Evolutionary conservation across 2,888 invertebrate genomes (phyloP).

Genomic region (Drosophila leonis): DNA sequence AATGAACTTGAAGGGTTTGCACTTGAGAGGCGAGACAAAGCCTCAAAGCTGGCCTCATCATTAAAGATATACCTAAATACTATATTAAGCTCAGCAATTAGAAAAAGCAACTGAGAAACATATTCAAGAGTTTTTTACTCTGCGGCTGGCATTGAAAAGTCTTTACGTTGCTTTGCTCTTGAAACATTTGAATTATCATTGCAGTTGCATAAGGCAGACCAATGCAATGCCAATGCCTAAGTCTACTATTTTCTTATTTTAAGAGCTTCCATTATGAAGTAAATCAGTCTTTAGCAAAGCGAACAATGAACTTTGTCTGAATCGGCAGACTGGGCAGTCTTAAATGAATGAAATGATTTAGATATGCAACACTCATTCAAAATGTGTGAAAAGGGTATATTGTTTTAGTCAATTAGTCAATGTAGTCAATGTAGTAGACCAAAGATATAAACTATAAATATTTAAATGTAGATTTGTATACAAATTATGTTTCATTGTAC

Average conservation of each 20-base stretch:
- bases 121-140: background rate
- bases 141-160: slow-evolving; percentile 26
- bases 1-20: slow-evolving; percentile 43
- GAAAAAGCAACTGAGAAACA: background rate
- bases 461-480: no score
- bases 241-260: background rate
- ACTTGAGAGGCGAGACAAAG: background rate
- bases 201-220: slow-evolving; percentile 23
- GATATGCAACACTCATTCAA: background rate
- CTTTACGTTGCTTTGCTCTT: slow-evolving; percentile 15
- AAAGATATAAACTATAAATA: background rate
- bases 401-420: no score
- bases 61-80: background rate
- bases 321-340: background rate
- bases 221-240: background rate
- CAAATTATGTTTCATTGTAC: no score
- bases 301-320: background rate
- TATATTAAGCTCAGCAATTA: background rate
- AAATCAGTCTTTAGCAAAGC: background rate
- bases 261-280: background rate
- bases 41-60: background rate
- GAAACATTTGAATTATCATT: slow-evolving; percentile 33
- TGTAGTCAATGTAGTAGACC: no score
- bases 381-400: background rate
- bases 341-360: background rate